Conservation (phyloP, 2,113 vertebrate species). For the Callipepla californica region DNA sequence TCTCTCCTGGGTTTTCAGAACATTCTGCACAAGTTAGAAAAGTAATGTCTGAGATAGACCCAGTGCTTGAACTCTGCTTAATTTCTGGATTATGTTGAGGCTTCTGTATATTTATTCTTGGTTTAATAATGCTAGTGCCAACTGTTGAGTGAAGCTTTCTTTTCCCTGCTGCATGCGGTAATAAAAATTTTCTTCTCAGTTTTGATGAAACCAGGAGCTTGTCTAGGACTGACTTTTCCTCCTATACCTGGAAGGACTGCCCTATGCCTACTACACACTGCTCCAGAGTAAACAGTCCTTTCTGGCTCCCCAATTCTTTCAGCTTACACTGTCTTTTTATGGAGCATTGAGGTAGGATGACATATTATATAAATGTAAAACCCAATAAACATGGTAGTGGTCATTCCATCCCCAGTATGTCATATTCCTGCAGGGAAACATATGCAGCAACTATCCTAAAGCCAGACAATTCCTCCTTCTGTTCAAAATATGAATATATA, state of each 20-base stretch:
- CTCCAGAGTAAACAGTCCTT: background rate
- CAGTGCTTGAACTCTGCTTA: background rate
- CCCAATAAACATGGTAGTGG: background rate
- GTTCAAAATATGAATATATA: background rate
- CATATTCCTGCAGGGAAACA: background rate
- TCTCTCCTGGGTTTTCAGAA: background rate
- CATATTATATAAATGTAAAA: background rate
- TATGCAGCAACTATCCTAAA: background rate
- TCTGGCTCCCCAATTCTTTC: background rate
- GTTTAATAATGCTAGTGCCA: background rate
- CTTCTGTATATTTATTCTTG: background rate
- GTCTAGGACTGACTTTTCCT: background rate
- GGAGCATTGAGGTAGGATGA: background rate
- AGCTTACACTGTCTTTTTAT: background rate
- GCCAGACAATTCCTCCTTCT: background rate
- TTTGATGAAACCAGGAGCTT: background rate
- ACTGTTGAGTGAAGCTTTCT: background rate
- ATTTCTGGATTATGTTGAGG: background rate
- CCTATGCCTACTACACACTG: rapidly evolving
- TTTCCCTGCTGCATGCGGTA: background rate
- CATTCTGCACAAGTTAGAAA: background rate
- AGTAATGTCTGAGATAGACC: background rate
- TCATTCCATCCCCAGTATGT: background rate
- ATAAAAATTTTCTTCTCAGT: background rate
- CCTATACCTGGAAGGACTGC: background rate